Base-by-base conservation (phyloP, 2,113 vertebrate species). In the Phylloscopus trochilus region DNA sequence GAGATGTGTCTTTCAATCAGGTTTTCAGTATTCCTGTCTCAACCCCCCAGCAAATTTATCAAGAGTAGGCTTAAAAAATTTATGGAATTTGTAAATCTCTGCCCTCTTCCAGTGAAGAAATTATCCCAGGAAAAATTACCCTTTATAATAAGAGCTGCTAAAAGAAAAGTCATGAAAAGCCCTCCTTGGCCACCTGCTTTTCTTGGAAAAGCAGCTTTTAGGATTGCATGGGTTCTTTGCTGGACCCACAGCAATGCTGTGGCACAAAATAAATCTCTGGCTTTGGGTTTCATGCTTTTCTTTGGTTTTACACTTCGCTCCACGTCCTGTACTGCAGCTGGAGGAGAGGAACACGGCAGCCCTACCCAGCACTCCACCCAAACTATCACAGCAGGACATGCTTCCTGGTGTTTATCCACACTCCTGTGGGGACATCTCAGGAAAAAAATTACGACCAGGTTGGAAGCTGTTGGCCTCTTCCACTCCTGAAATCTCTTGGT, bases 161-260 rank as follows among this genome's bases (percentile, higher is more conserved):
- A 89, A 49, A 81, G n/a, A 64, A 47, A 83, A 89, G 49, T 52
- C 4, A 83, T 2, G 2, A 75, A 81, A 89, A 78, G 5, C 44
- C 52, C 73, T 68, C 31, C 39, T 52, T 44, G 41, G 35, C 67
- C 59, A 68, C 24, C 72, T 73, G 94, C 5, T 49, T 85, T 69
- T 24, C 83, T 39, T 35, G n/a, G 67, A 87, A 93, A 87, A 89
- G 74, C 70, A n/a, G 56, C 82, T 84, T 93, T 84, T 46, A 56
- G 62, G 77, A 72, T 82, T 0, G 0, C 49, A 49, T 0, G 0
- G 67, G 62, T 31, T 13, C 26, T 72, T 56, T 79, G 55, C 21
- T 0, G 0, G 72, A 80, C 23, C 13, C 68, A 35, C 7, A 6
- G 75, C n/a, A 87, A 70, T 0, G 6, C 55, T 23, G 8, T 15